These are phyloP conservation scores for Mythimna albipuncta DNA, from an alignment of 2,888 invertebrate genomes.

Conservation along the genomic window DNA sequence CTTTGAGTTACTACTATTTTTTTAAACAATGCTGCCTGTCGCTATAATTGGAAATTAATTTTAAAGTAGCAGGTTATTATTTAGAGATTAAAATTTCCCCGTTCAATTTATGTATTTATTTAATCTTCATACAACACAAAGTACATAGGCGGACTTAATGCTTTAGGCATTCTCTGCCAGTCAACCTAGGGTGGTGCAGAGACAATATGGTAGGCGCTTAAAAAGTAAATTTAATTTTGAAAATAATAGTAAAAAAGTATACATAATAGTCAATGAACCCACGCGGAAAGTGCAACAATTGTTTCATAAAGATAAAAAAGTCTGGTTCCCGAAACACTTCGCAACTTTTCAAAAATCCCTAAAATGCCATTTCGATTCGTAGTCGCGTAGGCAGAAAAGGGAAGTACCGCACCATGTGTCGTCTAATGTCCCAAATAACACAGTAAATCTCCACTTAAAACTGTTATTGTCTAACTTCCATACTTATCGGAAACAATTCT, in stretches of 20 bases:
- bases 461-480: conserved; percentile 69
- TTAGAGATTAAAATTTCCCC: background rate
- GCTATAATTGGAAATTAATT: background rate
- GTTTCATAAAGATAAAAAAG: background rate
- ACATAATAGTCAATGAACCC: background rate
- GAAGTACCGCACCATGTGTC: conserved; percentile 50
- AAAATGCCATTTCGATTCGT: conserved; percentile 33
- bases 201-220: no score
- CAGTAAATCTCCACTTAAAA: conserved; percentile 61
- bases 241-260: no score
- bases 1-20: background rate
- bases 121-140: no score
- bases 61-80: background rate
- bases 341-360: conserved; percentile 26
- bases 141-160: no score
- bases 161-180: no score
- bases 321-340: background rate
- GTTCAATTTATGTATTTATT: no score
- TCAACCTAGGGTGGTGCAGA: no score
- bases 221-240: no score
- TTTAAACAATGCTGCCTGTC: background rate
- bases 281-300: background rate
- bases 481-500: conserved; percentile 66
- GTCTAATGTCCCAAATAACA: conserved; percentile 57
- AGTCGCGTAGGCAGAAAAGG: conserved; percentile 44